Conservation (phyloP, 92 coral and sea anemone genomes). For the Actinostola sp. region DNA sequence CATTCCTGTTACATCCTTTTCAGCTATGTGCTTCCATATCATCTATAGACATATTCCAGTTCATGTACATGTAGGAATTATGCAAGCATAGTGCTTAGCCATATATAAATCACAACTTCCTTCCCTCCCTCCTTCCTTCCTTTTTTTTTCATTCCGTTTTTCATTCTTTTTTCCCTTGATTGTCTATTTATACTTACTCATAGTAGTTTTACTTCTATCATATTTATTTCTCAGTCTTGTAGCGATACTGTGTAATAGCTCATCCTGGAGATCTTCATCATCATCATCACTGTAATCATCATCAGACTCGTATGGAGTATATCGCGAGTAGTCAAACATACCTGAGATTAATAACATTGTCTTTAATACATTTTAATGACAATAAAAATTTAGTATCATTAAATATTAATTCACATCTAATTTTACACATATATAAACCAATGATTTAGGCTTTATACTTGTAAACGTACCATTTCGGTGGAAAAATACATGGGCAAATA, state of each 20-base stretch:
- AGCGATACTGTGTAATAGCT: conserved; percentile 75
- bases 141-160: too few species aligned
- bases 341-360: conserved; percentile 58
- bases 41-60: too few species aligned
- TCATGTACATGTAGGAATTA: too few species aligned
- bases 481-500: conserved; percentile 95
- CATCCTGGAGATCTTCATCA: conserved; percentile 71
- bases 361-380: neutral
- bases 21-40: too few species aligned
- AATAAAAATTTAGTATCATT: neutral
- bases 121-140: too few species aligned
- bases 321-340: conserved; percentile 61
- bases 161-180: too few species aligned
- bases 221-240: conserved; percentile 74
- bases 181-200: conserved; percentile 29
- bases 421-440: too few species aligned
- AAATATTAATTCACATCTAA: neutral
- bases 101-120: too few species aligned
- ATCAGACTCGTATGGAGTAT: conserved; percentile 69
- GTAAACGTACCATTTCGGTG: conserved; percentile 78
- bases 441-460: too few species aligned
- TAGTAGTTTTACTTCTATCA: conserved; percentile 57
- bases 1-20: too few species aligned
- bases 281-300: conserved; percentile 85
- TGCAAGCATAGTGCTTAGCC: too few species aligned